Evolutionary conservation across 2,797 vertebrate genomes (phyloP), one percentile per base, ranked within the genome.

Genomic region (Poecilia velifera): DNA sequence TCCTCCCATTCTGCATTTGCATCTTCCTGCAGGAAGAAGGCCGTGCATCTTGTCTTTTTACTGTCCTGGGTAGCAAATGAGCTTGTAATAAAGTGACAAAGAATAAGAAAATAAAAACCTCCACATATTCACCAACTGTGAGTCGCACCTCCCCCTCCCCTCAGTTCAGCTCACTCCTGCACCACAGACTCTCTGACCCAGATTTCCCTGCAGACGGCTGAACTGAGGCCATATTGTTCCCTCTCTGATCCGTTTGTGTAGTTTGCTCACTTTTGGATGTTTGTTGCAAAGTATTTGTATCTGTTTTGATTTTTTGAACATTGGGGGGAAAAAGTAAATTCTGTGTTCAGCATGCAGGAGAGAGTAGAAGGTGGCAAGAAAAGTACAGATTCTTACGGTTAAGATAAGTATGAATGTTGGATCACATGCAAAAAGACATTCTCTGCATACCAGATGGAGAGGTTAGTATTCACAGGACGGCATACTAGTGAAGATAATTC

Each of bases 131-230:
- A 66, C 25, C 6, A 68, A 41, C 64, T 41, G 36, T 41, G 36
- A 68, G 20, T 25, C 7, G 5, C 59, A 64, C 62, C 62, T 22
- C 34, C 34, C 62, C 62, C 28, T 20, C 6, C 57, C 2, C 59
- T 62, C 28, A 7, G 59, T 18, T 62, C 31, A 31, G 3, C 16
- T 64, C 62, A 7, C 18, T 64, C 6, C 62, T 64, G 62, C 62
- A 20, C 34, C 62, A 64, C 68, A 81, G 79, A 81, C 55, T 46
- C 59, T 74, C 59, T 74, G 76, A 82, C 81, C 81, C 76, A 74
- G 62, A 59, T 78, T 78, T 45, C 4, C 43, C 62, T 25, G 25
- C 70, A 70, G 64, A 28, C 10, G 13, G 49, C 45, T 68, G 20
- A 68, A 68, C 64, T 68, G 64, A 41, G 64, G 8, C 36, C 64